Conservation (phyloP, 2,113 vertebrate species). For the Nothoprocta perdicaria region DNA sequence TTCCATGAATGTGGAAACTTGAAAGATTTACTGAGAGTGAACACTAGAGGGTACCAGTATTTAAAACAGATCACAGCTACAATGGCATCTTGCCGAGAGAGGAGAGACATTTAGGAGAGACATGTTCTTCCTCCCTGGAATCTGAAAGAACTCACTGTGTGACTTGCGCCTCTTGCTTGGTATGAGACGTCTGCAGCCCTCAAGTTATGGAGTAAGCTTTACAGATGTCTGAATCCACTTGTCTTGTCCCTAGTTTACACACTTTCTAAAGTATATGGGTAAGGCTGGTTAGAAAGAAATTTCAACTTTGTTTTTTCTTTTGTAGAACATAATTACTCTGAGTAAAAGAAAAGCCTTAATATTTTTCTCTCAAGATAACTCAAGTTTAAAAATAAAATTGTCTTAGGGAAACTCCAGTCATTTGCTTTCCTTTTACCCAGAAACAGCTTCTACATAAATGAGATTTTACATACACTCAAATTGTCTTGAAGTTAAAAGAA, state of each 20-base stretch:
- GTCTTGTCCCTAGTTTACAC: not conserved
- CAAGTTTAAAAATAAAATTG: not conserved
- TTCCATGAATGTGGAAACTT: not conserved
- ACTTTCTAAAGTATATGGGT: not conserved
- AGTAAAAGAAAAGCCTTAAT: not conserved
- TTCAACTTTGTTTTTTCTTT: not conserved
- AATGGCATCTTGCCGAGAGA: not conserved
- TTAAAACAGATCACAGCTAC: not conserved
- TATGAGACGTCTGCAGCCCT: not conserved
- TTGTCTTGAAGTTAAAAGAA: not conserved
- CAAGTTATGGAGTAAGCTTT: not conserved
- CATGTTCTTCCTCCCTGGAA: not conserved
- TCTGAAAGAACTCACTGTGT: not conserved
- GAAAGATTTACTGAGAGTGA: not conserved
- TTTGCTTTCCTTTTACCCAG: not conserved
- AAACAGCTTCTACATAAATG: not conserved
- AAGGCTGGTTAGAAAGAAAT: not conserved
- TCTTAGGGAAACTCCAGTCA: not conserved
- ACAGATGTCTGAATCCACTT: not conserved
- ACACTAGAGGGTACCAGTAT: slow-evolving; percentile 62
- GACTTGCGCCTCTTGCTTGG: not conserved
- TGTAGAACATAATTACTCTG: rapidly evolving
- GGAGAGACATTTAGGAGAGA: not conserved
- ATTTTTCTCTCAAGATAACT: not conserved
- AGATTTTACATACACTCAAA: not conserved